Evolutionary conservation across 2,797 vertebrate genomes (phyloP), one percentile per base, ranked within the genome.

Genomic region (Margarornis squamiger): DNA sequence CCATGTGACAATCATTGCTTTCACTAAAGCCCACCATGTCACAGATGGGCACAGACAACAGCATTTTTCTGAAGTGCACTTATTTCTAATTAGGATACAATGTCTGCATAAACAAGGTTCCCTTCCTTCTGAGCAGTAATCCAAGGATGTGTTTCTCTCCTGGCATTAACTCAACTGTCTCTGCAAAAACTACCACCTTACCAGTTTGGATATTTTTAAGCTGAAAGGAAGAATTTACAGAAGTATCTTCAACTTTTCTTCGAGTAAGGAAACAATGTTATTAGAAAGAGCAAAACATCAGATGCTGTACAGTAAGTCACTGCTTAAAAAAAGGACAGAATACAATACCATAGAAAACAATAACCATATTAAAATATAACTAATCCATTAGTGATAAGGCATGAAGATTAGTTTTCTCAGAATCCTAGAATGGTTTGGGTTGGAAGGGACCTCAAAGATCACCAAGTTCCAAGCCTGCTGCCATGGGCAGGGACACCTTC

Each of bases 41-140:
- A 61, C 41, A 61, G 45, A 74, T 7, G 30, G 54, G 66, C 59
- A 86, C 32, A 74, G 52, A 73, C 23, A 88, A 83, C 82, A 86
- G 58, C 29, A 34, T 24, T 92, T 81, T 59, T 36, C 82, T 75
- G 19, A 91, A 95, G 90, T 73, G 51, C 55, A 46, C 68, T 93
- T 88, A 39, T 70, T 66, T 75, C 85, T 96, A 80, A 90, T 81
- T 66, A 92, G 48, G 71, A 92, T 43, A 72, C 22, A 65, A 43
- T 5, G 8, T 27, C 62, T 46, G n/a, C 13, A 75, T 29, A 84
- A 93, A 94, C 21, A 84, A 73, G 27, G n/a, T 7, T 93, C 51
- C 32, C 39, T 46, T 34, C 55, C 36, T 82, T 68, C 65, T 59
- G 36, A 93, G 78, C 71, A 82, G 62, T 29, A 86, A 72, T 52